Conservation (phyloP, 2,888 invertebrate genomes). For the Lithophane socia region DNA sequence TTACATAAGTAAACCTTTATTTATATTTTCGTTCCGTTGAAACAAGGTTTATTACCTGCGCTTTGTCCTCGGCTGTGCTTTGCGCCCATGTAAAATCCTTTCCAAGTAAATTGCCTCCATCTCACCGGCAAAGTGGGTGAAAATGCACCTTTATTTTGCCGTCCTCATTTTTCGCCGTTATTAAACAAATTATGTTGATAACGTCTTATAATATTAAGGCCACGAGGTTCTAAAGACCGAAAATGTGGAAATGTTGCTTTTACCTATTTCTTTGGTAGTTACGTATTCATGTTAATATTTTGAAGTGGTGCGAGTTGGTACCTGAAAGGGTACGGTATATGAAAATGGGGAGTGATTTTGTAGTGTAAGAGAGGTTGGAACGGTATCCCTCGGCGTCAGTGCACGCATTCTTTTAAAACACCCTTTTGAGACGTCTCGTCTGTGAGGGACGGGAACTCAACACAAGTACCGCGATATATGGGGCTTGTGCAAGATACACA, state of each 20-base stretch:
- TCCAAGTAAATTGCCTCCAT: constrained; percentile 80
- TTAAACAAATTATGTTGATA: constrained; percentile 67
- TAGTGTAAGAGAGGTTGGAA: constrained; percentile 74
- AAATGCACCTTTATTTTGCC: constrained; percentile 75
- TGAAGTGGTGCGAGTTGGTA: constrained; percentile 62
- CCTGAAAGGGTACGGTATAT: constrained; percentile 71
- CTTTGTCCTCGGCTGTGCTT: constrained; percentile 78
- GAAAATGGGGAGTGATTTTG: constrained; percentile 79
- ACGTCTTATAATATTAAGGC: constrained; percentile 59
- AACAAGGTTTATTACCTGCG: constrained; percentile 83
- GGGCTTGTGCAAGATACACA: constrained; percentile 62
- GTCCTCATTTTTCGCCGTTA: constrained; percentile 68
- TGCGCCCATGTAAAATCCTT: constrained; percentile 79
- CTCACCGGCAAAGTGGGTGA: constrained; percentile 75
- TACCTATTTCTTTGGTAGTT: constrained; percentile 44
- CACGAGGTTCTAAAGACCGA: constrained; percentile 52
- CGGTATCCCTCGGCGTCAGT: constrained; percentile 76
- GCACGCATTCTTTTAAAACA: constrained; percentile 84
- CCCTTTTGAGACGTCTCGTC: constrained; percentile 85
- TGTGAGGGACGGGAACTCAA: constrained; percentile 73
- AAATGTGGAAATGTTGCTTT: constrained; percentile 54
- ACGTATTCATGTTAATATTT: constrained; percentile 62
- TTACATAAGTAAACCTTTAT: constrained; percentile 69
- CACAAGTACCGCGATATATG: constrained; percentile 73
- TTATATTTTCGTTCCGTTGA: constrained; percentile 79